phyloP scores from a whole-genome alignment of 2,113 vertebrate species.

The Vireo altiloquus region DNA sequence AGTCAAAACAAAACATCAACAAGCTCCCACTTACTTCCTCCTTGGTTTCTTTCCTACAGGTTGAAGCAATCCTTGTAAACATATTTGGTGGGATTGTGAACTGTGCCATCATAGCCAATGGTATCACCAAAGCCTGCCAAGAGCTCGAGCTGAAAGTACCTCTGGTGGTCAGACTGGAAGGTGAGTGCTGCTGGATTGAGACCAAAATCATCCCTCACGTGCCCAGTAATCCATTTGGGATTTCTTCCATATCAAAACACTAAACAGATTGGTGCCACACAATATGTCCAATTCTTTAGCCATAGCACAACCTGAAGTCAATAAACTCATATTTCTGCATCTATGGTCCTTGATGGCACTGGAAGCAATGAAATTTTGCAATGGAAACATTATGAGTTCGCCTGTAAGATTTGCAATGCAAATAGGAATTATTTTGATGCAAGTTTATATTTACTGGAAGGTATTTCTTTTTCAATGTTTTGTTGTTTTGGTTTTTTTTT shows the following conservation, averaged over 20 bases:
- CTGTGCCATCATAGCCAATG: conserved; percentile 96
- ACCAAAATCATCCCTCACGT: neutral
- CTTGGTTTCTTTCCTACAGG: conserved; percentile 68
- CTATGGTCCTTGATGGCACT: neutral
- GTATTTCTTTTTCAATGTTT: neutral
- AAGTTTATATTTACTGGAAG: neutral
- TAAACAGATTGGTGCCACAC: neutral
- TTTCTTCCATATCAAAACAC: neutral
- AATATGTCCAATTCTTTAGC: neutral
- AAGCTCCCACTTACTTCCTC: fast-evolving
- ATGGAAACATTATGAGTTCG: neutral
- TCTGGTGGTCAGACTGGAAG: conserved; percentile 94
- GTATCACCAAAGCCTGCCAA: conserved; percentile 93
- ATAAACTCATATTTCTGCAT: neutral
- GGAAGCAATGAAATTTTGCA: neutral
- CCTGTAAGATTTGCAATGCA: conserved; percentile 31
- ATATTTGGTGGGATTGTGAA: conserved; percentile 99
- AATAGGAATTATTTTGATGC: conserved; percentile 4
- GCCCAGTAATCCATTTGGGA: neutral
- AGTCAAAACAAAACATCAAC: neutral
- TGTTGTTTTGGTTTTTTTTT: neutral
- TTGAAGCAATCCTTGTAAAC: conserved; percentile 96
- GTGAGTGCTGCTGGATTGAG: conserved; percentile 64
- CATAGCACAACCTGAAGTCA: neutral
- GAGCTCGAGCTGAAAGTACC: conserved; percentile 94